phyloP scores from a whole-genome alignment of 2,888 invertebrate genomes.

The Meteorus colon region DNA sequence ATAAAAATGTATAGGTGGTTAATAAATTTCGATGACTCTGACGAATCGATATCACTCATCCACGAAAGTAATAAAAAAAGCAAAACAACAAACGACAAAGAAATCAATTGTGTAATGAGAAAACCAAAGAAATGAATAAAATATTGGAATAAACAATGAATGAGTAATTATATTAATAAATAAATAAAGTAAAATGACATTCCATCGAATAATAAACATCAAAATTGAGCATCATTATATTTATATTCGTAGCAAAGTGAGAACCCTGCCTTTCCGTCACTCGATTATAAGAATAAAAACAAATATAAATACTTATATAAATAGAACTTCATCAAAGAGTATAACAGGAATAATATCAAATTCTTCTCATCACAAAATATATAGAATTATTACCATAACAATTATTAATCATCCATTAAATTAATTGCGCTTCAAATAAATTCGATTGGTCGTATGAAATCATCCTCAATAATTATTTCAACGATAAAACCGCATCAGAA shows the following conservation, averaged over 20 bases:
- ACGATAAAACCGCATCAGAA: background rate
- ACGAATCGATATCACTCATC: conserved; percentile 61
- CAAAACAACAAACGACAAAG: conserved; percentile 49
- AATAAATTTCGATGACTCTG: conserved; percentile 47
- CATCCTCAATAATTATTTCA: background rate
- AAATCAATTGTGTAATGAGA: conserved; percentile 51
- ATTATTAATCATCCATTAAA: background rate
- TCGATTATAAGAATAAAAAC: conserved; percentile 39
- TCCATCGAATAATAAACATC: conserved; percentile 3
- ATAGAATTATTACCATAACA: conserved; percentile 11
- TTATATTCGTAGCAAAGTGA: conserved; percentile 26
- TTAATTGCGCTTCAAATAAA: conserved; percentile 48
- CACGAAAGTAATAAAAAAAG: conserved; percentile 61
- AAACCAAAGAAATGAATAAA: conserved; percentile 44
- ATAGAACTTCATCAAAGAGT: background rate
- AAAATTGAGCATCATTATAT: conserved; percentile 26
- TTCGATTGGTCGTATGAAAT: conserved; percentile 35
- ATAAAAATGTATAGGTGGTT: background rate
- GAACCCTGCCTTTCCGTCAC: conserved; percentile 50
- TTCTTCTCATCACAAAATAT: conserved; percentile 1
- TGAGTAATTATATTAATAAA: conserved; percentile 2
- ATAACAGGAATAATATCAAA: background rate
- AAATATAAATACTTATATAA: background rate
- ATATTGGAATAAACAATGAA: background rate
- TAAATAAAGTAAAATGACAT: conserved; percentile 19